Conservation (phyloP, 2,888 invertebrate genomes). For the Agrochola lychnidis region DNA sequence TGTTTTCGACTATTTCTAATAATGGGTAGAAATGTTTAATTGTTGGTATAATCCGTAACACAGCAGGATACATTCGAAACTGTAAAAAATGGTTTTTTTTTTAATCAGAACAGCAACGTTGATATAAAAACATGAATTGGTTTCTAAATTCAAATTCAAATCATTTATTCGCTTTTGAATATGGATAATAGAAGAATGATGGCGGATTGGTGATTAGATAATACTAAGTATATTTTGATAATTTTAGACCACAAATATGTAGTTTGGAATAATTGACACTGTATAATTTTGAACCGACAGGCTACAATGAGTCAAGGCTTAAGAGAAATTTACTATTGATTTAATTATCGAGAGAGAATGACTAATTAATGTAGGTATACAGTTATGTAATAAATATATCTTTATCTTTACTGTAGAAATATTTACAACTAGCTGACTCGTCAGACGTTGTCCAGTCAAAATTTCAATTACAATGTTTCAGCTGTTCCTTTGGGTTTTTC, state of each 20-base stretch:
- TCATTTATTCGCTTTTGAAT: not conserved
- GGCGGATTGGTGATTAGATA: not conserved
- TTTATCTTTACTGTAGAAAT: too few species aligned
- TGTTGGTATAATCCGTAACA: not conserved
- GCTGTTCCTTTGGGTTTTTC: too few species aligned
- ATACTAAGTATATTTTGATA: not conserved
- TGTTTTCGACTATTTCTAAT: constrained; percentile 9
- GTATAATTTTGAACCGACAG: not conserved
- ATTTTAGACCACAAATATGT: not conserved
- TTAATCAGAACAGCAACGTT: not conserved
- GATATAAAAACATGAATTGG: not conserved
- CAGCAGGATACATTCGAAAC: not conserved
- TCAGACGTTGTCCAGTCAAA: too few species aligned
- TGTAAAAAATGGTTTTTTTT: not conserved
- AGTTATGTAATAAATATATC: too few species aligned
- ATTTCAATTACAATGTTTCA: too few species aligned
- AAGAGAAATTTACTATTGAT: not conserved
- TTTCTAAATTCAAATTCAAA: not conserved
- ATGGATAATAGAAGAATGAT: not conserved
- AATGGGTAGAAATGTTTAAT: constrained; percentile 10
- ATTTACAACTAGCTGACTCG: too few species aligned
- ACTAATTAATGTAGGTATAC: too few species aligned
- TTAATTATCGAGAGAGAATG: too few species aligned
- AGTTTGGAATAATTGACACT: not conserved
- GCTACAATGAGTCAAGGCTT: not conserved